Conservation (phyloP, 2,888 invertebrate genomes). For the Achlya flavicornis region DNA sequence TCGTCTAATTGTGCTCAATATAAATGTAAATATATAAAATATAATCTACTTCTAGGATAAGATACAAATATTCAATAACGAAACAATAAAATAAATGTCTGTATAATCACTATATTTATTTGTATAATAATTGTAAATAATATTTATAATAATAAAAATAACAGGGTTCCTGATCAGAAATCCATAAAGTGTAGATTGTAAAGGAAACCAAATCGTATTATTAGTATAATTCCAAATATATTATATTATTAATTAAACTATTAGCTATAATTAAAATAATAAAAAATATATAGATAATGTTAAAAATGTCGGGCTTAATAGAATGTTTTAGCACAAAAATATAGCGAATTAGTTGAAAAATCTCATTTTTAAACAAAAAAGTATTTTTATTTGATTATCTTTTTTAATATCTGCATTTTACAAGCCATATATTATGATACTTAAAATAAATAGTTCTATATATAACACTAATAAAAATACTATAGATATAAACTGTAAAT, state of each 20-base stretch:
- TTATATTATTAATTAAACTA: slow-evolving; percentile 8
- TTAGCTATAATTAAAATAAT: slow-evolving; percentile 22
- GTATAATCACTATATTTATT: background rate
- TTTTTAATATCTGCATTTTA: background rate
- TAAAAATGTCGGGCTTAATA: slow-evolving; percentile 44
- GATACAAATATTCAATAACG: slow-evolving; percentile 43
- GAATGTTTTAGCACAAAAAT: slow-evolving; percentile 31
- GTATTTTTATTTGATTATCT: slow-evolving; percentile 6
- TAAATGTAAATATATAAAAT: background rate
- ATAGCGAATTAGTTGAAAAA: background rate
- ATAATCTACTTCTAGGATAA: background rate
- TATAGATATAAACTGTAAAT: slow-evolving; percentile 33
- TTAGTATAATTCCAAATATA: slow-evolving; percentile 10
- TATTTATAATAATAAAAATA: slow-evolving; percentile 29
- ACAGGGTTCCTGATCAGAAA: slow-evolving; percentile 58
- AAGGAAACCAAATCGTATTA: slow-evolving; percentile 11
- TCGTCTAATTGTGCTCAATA: slow-evolving; percentile 36
- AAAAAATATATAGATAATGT: slow-evolving; percentile 18
- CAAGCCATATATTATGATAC: background rate
- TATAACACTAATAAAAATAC: background rate
- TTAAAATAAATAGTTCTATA: background rate
- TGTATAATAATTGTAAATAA: slow-evolving; percentile 29
- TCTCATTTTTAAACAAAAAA: background rate
- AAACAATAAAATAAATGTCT: slow-evolving; percentile 40
- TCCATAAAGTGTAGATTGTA: slow-evolving; percentile 36